Evolutionary conservation across 2,113 vertebrate genomes (phyloP).

Genomic region (Eretmochelys imbricata): DNA sequence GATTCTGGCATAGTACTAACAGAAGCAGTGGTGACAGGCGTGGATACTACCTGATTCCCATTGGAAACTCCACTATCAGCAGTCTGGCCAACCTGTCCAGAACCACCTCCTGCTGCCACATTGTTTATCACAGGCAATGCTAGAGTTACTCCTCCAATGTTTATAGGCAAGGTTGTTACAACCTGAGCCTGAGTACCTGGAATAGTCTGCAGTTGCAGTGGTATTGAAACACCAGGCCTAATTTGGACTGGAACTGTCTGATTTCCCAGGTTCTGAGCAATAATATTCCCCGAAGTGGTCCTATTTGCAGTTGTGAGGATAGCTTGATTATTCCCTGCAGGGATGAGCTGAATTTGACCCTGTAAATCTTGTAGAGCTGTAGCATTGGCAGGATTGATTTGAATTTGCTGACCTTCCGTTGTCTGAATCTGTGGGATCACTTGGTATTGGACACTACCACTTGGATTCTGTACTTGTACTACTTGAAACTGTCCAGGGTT

Average conservation of each 20-base stretch:
- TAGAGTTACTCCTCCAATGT: constrained; percentile 95
- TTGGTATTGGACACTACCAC: constrained; percentile 95
- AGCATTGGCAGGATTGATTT: constrained; percentile 88
- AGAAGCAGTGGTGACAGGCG: constrained; percentile 81
- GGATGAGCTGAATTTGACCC: constrained; percentile 95
- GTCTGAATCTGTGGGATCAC: constrained; percentile 98
- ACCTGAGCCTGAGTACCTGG: constrained; percentile 93
- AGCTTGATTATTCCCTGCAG: constrained; percentile 91
- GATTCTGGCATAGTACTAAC: constrained; percentile 83
- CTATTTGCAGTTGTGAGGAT: constrained; percentile 86
- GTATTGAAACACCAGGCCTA: constrained; percentile 94
- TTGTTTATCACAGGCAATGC: constrained; percentile 96
- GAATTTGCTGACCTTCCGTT: constrained; percentile 95
- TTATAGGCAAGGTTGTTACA: constrained; percentile 97
- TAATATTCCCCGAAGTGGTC: constrained; percentile 86
- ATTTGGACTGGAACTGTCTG: constrained; percentile 95
- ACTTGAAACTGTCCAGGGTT: constrained; percentile 91
- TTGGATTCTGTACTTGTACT: constrained; percentile 93
- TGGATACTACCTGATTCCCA: constrained; percentile 88
- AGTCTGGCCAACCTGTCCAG: constrained; percentile 90
- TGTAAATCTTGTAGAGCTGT: constrained; percentile 89
- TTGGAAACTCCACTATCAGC: constrained; percentile 91
- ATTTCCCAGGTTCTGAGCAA: constrained; percentile 91
- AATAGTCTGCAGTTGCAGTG: constrained; percentile 94
- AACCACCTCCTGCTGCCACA: constrained; percentile 85